Evolutionary conservation across 2,888 invertebrate genomes (phyloP), one percentile per base, ranked within the genome.

Genomic region (Perithous albicinctus): DNA sequence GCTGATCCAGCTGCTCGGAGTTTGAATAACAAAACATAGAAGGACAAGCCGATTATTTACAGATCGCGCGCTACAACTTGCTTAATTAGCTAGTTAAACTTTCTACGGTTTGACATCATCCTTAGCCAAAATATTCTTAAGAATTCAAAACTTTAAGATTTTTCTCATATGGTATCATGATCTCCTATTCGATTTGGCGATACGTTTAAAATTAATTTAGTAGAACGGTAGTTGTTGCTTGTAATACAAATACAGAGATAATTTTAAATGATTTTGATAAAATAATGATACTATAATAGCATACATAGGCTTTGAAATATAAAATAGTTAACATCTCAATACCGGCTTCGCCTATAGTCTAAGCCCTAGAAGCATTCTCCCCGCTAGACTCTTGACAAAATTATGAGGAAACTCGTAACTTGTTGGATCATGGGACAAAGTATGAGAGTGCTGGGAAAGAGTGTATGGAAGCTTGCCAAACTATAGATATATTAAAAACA

Each of bases 321-420:
- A n/a, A 29, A 56, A 4, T 12, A 29, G 54, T 29, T 29, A 56
- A 8, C 29, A 56, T 56, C 54, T 56, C 29, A 56, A 29, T 56
- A 56, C 29, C 54, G 29, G 15, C 54, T 29, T n/a, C 15, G n/a
- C 15, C n/a, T 26, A 29, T 15, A 56, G 54, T 26, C 29, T n/a
- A 29, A 56, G 29, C 15, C 6, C 3, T 1, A 56, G 54, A 15
- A 59, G 32, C 29, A 3, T 29, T 59, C 32, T 32, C 18, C 29
- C 15, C 32, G 7, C 15, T 32, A 15, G 32, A 32, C 18, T 51
- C 67, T 48, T 6, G 23, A 35, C 32, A 32, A 67, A 38, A 51
- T 67, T 51, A 51, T 38, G 63, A 63, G 63, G 63, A 51, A 51
- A 35, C 51, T 66, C 66, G 66, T 64, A 74, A 74, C 74, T 74